Percentiles rank a stretch among this genome's conserved stretches.
phyloP scores from a whole-genome alignment of 2,113 vertebrate species.

The Setophaga petechia region DNA sequence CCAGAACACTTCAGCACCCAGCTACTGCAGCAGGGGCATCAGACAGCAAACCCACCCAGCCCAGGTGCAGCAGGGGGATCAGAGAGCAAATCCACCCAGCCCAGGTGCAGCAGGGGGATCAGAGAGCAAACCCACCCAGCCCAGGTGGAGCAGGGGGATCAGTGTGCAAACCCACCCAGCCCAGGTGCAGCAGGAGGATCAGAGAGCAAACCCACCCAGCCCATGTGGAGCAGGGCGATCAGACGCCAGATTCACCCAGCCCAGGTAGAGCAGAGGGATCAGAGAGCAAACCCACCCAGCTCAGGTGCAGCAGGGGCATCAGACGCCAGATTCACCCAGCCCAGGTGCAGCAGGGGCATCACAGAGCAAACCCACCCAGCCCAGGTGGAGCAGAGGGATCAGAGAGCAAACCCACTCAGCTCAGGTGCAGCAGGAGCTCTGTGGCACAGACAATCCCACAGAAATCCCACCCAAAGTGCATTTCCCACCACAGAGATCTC shows the following conservation, averaged over 20 bases:
- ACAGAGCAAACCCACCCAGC: background rate
- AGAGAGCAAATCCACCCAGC: background rate
- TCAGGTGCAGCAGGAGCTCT: background rate
- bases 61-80: background rate
- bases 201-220: background rate
- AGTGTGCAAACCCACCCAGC: background rate
- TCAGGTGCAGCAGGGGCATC: background rate
- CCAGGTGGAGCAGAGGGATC: background rate
- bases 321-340: background rate
- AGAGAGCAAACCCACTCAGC: background rate
- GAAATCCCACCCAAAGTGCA: rapidly evolving
- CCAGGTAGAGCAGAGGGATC: background rate
- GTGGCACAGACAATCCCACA: background rate
- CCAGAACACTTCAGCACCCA: background rate
- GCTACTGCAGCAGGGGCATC: background rate
- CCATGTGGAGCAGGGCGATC: background rate
- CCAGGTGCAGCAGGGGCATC: background rate
- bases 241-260: too few species aligned
- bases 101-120: rapidly evolving
- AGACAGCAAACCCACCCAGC: background rate
- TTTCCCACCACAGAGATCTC: background rate
- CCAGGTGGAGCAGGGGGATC: background rate
- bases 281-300: background rate
- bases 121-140: too few species aligned
- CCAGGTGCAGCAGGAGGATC: background rate